Evolutionary conservation across 2,797 vertebrate species (phyloP), one percentile per base, ranked within the genome.

Genomic region (Orientallactaga sibirica): DNA sequence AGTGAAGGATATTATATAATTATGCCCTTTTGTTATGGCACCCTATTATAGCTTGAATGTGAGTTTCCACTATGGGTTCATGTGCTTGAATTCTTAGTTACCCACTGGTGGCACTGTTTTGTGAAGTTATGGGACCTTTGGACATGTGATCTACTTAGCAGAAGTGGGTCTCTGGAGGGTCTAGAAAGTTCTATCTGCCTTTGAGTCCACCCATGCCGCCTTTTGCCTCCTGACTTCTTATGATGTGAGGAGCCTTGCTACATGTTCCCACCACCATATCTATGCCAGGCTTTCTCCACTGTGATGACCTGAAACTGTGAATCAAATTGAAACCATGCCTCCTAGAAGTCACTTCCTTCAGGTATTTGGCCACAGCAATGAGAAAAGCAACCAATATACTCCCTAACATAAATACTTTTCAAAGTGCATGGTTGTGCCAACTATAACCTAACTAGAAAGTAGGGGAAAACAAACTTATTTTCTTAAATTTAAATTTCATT

Each of bases 401-500:
- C 18, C 9, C 41, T 19, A 81, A 73, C 10, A 64, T 67, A 87
- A 87, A 70, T 81, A 78, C 81, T 84, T 91, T 58, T 58, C 55
- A 58, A 58, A 91, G 25, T 66, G 24, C 11, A 24, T 83, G 62
- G 61, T 52, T 83, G n/a, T 58, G 14, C 19, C 7, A 68, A 67
- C 89, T 76, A 86, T 77, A 83, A 79, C 67, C 27, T 84, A 91
- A 84, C 81, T n/a, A 90, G 82, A 92, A 92, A 81, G 33, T 81
- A 88, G 91, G 79, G 24, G 68, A 82, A 91, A 70, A 61, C 67
- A 82, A 88, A 91, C 25, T 22, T 88, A 83, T 68, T 86, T 66
- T 77, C 14, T 84, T 20, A 77, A 74, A 85, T 87, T 93, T 92
- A 75, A 92, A 78, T 96, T 93, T 93, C 3, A 85, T 62, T 85